These are phyloP conservation scores for Macaria notata DNA, from an alignment of 2,888 invertebrate species.

Conservation along the genomic window DNA sequence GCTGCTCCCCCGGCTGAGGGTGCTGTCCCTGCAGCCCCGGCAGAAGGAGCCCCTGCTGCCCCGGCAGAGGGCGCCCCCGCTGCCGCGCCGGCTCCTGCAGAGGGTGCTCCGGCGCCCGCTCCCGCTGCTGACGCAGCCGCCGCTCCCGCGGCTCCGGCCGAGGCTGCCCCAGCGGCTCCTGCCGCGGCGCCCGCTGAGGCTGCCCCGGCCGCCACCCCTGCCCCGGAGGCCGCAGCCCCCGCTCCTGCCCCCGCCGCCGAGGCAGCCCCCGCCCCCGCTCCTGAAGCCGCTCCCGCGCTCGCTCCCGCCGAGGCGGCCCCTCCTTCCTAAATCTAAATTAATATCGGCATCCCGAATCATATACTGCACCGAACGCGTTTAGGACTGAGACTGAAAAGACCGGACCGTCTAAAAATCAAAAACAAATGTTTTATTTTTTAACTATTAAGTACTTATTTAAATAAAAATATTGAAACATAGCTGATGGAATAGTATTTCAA, in stretches of 20 bases:
- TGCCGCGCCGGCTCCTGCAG: conserved; percentile 34
- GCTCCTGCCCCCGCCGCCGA: conserved; percentile 32
- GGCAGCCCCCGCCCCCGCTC: conserved; percentile 37
- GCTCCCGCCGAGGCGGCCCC: conserved; percentile 29
- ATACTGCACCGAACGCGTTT: conserved; percentile 9
- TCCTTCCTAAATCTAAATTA: conserved; percentile 29
- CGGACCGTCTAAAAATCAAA: conserved; percentile 29
- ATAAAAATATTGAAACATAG: conserved; percentile 64
- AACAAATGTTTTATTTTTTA: conserved; percentile 50
- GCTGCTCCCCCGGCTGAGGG: conserved; percentile 45
- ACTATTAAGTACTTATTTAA: too few species aligned
- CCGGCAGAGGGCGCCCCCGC: conserved; percentile 37
- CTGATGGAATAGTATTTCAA: conserved; percentile 72
- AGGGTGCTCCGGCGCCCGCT: conserved; percentile 29
- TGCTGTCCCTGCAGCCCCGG: conserved; percentile 37
- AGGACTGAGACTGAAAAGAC: conserved; percentile 19
- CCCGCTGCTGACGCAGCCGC: conserved; percentile 33
- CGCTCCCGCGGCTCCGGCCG: conserved; percentile 18
- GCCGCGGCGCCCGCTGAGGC: conserved; percentile 30
- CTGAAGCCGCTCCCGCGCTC: conserved; percentile 33
- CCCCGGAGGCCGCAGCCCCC: conserved; percentile 30
- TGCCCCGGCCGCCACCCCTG: conserved; percentile 32
- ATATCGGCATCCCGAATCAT: neutral
- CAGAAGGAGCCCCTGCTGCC: conserved; percentile 32
- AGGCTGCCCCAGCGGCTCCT: conserved; percentile 29